phyloP scores from a whole-genome alignment of 2,113 vertebrate species.

The Camelus dromedarius region DNA sequence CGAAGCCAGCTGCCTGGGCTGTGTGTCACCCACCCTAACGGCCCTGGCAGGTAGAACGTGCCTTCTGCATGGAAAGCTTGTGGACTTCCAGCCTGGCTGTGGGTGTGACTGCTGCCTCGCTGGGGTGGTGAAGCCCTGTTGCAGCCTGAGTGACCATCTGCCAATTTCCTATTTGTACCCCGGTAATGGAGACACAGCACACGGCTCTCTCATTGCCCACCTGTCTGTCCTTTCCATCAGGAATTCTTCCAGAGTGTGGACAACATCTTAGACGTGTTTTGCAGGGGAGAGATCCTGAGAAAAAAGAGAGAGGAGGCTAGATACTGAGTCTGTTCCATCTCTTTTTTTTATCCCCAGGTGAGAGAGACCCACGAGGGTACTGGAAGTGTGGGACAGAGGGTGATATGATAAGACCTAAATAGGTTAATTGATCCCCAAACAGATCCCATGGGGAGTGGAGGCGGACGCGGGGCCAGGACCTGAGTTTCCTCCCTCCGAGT shows the following conservation, averaged over 20 bases:
- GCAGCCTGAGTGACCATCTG: slow-evolving; percentile 77
- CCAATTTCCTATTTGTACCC: slow-evolving; percentile 63
- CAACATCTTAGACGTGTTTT: background rate
- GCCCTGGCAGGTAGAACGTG: slow-evolving; percentile 70
- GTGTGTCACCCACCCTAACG: background rate
- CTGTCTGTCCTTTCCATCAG: background rate
- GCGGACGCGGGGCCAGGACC: background rate
- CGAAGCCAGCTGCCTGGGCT: slow-evolving; percentile 69
- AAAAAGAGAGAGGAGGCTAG: background rate
- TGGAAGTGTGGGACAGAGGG: background rate
- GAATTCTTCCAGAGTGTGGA: background rate
- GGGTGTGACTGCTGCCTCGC: slow-evolving; percentile 77
- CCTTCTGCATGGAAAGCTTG: slow-evolving; percentile 72
- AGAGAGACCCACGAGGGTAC: background rate
- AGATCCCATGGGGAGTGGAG: background rate
- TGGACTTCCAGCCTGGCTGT: slow-evolving; percentile 78
- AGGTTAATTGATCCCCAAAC: background rate
- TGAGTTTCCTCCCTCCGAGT: background rate
- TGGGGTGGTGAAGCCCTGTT: slow-evolving; percentile 72
- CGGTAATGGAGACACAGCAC: background rate
- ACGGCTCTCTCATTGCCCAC: background rate
- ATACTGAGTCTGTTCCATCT: background rate
- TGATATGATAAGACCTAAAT: background rate
- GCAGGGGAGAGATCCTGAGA: background rate
- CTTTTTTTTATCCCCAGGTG: background rate